Base-by-base conservation (phyloP, 2,113 vertebrate species). In the Plecotus auritus region DNA sequence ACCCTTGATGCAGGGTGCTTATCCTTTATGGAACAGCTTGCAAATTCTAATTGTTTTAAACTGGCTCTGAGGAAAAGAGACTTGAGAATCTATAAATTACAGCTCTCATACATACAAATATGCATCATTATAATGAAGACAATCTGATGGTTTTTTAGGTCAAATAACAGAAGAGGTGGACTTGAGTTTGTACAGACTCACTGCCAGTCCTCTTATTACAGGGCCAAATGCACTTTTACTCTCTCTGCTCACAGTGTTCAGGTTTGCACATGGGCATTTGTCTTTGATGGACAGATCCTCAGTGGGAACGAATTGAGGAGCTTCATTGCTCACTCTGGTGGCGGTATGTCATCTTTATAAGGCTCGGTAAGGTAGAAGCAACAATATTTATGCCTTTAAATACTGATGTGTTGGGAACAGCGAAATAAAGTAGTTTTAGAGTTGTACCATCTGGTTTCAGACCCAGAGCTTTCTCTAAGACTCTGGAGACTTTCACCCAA, bases 31-130 rank as follows among this genome's bases (percentile, higher is more conserved):
- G 92, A 96, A 93, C 96, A 97, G 97, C 93, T 97, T 96, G 96
- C 77, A 97, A 92, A 96, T 90, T 77, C 87, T 97, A 97, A 97
- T 96, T 97, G 92, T 97, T 96, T 97, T 94, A 96, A 95, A 98
- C 93, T 91, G 93, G 84, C 97, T 97, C 94, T 94, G 94, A 96
- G 93, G 95, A 92, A 94, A 97, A 95, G 96, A 93, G 96, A 94
- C 95, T 94, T 93, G 93, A 96, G 89, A 96, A 95, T 97, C 97
- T 96, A 95, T 97, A 95, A 95, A 92, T 97, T 96, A 88, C 40
- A 77, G 85, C 95, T 97, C 87, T 95, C 96, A 91, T 95, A 96
- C 96, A 96, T 96, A 96, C 86, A 95, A 97, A 97, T 97, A 76
- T 90, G 91, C 51, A 40, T 95, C 89, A 93, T 93, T 92, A 93